Conservation (phyloP, 2,797 vertebrate genomes). For the Amblyraja radiata region DNA sequence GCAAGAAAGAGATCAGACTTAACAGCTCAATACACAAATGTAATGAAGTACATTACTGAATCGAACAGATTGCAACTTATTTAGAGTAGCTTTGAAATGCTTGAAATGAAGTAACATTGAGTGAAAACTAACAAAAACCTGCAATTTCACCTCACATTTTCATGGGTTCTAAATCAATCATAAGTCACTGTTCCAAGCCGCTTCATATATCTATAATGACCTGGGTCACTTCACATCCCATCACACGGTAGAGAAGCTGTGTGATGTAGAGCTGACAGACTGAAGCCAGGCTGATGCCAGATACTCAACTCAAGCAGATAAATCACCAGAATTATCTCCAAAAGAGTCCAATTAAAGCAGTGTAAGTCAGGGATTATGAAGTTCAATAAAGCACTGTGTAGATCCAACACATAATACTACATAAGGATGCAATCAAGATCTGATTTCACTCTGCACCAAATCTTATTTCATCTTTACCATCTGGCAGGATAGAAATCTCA, state of each 20-base stretch:
- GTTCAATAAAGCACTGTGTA: neutral
- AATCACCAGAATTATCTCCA: neutral
- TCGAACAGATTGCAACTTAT: neutral
- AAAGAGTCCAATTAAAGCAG: neutral
- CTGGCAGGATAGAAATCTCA: neutral
- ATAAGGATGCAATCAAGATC: neutral
- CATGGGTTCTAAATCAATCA: conserved; percentile 12
- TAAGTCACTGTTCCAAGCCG: neutral
- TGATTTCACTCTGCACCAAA: neutral
- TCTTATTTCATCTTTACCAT: neutral
- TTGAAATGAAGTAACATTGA: neutral
- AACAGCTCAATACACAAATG: neutral
- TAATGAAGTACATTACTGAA: neutral
- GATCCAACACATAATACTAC: neutral
- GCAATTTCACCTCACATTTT: neutral
- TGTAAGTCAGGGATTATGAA: neutral
- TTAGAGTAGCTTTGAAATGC: neutral
- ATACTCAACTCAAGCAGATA: neutral
- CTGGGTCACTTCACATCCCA: neutral
- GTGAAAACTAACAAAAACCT: neutral
- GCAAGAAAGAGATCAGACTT: neutral
- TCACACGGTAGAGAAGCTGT: neutral
- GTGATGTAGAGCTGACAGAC: neutral
- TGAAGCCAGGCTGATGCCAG: neutral
- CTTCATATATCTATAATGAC: neutral